Conservation (phyloP, 2,113 vertebrate species). For the Anarrhichthys ocellatus region DNA sequence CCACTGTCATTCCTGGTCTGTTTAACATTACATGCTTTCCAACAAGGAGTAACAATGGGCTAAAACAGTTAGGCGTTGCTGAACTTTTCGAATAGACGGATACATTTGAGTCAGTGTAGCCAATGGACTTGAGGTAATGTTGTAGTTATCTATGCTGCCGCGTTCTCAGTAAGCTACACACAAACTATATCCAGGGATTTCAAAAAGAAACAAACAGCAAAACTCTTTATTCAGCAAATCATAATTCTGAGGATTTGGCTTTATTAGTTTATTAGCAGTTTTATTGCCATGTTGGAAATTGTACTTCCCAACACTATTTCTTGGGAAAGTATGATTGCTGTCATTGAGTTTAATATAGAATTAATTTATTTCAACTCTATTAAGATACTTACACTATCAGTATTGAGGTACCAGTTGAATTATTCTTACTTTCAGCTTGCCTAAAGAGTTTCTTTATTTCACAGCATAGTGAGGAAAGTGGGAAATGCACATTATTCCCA, state of each 20-base stretch:
- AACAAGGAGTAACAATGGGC: background rate
- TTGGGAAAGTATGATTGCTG: slow-evolving; percentile 33
- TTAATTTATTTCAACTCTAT: slow-evolving; percentile 77
- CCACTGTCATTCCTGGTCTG: slow-evolving; percentile 17
- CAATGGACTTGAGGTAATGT: background rate
- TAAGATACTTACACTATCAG: slow-evolving; percentile 58
- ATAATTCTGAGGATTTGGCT: slow-evolving; percentile 20
- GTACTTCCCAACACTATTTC: background rate
- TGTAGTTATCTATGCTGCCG: slow-evolving; percentile 15
- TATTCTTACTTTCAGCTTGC: slow-evolving; percentile 30
- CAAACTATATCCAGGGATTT: background rate
- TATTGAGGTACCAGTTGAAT: slow-evolving; percentile 60
- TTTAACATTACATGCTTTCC: background rate
- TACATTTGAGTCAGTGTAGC: background rate
- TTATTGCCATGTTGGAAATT: slow-evolving; percentile 24
- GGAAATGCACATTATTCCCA: slow-evolving; percentile 63
- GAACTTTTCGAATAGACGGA: background rate
- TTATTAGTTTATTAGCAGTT: too few species aligned
- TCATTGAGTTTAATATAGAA: slow-evolving; percentile 60
- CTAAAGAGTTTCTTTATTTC: background rate
- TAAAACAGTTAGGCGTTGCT: background rate
- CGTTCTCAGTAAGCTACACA: slow-evolving; percentile 3
- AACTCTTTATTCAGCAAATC: background rate
- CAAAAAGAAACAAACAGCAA: background rate
- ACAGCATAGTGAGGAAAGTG: slow-evolving; percentile 36